Base-by-base conservation (phyloP, 2,888 invertebrate genomes). In the Sacculina carcini region DNA sequence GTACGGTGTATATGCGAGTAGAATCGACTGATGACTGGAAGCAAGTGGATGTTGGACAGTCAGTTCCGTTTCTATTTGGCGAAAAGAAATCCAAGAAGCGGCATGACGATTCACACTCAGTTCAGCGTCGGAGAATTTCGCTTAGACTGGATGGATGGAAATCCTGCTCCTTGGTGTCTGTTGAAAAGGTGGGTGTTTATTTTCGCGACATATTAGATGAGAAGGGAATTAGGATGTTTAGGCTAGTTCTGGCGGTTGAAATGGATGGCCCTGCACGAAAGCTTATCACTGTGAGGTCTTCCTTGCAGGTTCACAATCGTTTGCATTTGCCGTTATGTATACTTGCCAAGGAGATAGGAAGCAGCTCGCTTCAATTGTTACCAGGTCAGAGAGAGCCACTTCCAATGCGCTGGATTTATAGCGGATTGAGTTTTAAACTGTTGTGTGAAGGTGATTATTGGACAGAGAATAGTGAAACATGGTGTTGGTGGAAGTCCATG, bases 191-290 rank as follows among this genome's bases (percentile, higher is more conserved):
- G 23, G 96, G 96, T 2, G 76, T 83, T 40, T 96, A 81, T 69
- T 96, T 94, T 64, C 68, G 85, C n/a, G 65, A 60, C 51, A 56
- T 56, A n/a, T n/a, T n/a, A n/a, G n/a, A n/a, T n/a, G n/a, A n/a
- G n/a, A n/a, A n/a, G n/a, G n/a, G n/a, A n/a, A n/a, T n/a, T n/a
- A n/a, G n/a, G n/a, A n/a, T n/a, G n/a, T n/a, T n/a, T n/a, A n/a
- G n/a, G n/a, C n/a, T n/a, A 26, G 86, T 96, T 44, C 82, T 94
- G 62, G 83, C 84, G 58, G 85, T 98, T 19, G 77, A 80, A 1
- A 69, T 92, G 56, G 87, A 90, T 65, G 90, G 90, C 0, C 86
- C 87, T 2, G 94, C 94, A 1, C 77, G 85, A 59, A 96, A 96
- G 67, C 69, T 94, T 58, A 80, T 92, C 50, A 83, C 85, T 9